Evolutionary conservation across 2,113 vertebrate genomes (phyloP), one percentile per base, ranked within the genome.

Genomic region (Jacana jacana): DNA sequence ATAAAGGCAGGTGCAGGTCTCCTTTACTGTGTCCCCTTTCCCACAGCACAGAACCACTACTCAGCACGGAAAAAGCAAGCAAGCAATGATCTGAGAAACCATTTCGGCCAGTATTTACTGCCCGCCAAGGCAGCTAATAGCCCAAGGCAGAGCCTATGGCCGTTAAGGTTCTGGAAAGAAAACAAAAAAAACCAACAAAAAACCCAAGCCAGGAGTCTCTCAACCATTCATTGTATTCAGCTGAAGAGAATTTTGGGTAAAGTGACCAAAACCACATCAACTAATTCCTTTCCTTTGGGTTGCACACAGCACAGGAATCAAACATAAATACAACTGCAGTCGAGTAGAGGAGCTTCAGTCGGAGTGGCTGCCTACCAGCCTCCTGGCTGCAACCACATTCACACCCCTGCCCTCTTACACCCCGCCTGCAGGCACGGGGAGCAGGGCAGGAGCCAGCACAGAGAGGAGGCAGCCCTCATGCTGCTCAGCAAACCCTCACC

Each of bases 351-450:
- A 96, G 81, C 71, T 10, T 58, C 37, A 7, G 42, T 52, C 2
- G 24, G 28, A 81, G 51, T 31, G 81, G 61, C 35, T 95, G 91
- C 81, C 91, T 86, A 75, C 52, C 18, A 46, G 17, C 44, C 42
- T 44, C 42, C 42, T n/a, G n/a, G n/a, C n/a, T 42, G 40, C 13
- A 13, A 17, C 44, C 13, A 19, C 35, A 11, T 2, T 12, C 2
- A 61, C 4, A 17, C 39, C 0, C 0, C 7, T 5, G 8, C 37
- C 11, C 37, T 17, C 7, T 2, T 25, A 27, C 0, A 0, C 52
- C 8, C 1, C 4, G 31, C 24, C 46, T 17, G 66, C 12, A 5
- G 24, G 54, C 17, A 1, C 14, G 1, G 33, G 55, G 24, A 57
- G 8, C 35, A 6, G 19, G 23, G 35, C 22, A 18, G 2, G 9